Conservation (phyloP, 1,140 invertebrate species). For the Agrypnia vestita region DNA sequence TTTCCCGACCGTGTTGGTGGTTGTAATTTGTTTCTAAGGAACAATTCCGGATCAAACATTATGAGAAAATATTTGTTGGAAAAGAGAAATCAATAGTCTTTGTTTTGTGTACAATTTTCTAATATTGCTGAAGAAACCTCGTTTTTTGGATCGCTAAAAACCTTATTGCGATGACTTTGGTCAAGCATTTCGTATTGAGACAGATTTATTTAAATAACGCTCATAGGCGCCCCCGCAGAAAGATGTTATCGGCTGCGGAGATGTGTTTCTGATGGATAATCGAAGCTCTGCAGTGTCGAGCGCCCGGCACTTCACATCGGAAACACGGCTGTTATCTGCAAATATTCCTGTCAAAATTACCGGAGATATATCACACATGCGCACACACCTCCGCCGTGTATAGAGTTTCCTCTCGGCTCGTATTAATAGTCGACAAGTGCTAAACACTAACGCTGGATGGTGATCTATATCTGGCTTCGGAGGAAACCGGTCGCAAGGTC, state of each 20-base stretch:
- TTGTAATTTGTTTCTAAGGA: neutral
- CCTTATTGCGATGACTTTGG: too few relatives aligned
- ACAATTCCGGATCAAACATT: neutral
- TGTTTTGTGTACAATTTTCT: too few relatives aligned
- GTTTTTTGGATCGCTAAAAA: too few relatives aligned
- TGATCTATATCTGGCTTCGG: slow-evolving; percentile 34
- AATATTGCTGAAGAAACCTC: too few relatives aligned
- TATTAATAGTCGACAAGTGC: slow-evolving; percentile 33
- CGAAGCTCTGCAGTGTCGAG: neutral
- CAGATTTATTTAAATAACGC: too few relatives aligned
- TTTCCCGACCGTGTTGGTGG: neutral
- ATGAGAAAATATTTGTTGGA: neutral
- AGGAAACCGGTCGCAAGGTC: slow-evolving; percentile 56
- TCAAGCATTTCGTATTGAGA: too few relatives aligned
- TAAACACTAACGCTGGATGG: slow-evolving; percentile 10
- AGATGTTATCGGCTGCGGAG: neutral
- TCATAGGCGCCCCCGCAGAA: neutral
- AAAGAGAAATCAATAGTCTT: too few relatives aligned
- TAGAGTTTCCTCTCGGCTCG: slow-evolving; percentile 38
- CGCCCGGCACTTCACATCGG: slow-evolving; percentile 5
- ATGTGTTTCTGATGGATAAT: too few relatives aligned
- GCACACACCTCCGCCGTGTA: slow-evolving; percentile 32
- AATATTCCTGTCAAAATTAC: slow-evolving; percentile 40
- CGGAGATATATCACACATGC: slow-evolving; percentile 19
- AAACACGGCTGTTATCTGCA: slow-evolving; percentile 30